phyloP scores from a whole-genome alignment of 2,797 vertebrate genomes.

The Rhinichthys osculus region DNA sequence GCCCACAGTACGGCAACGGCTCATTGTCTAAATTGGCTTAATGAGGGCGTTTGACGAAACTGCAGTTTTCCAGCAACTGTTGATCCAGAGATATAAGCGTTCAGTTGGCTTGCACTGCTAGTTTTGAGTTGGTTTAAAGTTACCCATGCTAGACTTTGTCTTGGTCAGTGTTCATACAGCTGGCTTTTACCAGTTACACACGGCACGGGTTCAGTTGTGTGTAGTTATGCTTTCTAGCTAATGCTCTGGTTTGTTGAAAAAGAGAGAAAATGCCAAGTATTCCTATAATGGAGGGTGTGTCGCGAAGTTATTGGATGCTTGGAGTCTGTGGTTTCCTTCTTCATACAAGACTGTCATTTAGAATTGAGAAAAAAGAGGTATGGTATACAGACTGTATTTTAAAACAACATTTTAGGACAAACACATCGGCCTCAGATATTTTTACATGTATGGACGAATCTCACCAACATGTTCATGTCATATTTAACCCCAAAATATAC shows the following conservation, averaged over 20 bases:
- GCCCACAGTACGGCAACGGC: conserved; percentile 8
- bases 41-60: conserved; percentile 19
- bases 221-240: neutral
- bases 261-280: conserved; percentile 29
- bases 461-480: neutral
- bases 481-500: neutral
- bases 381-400: neutral
- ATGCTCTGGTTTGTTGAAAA: conserved; percentile 23
- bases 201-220: neutral
- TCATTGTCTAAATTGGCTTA: conserved; percentile 28
- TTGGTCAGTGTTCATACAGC: neutral
- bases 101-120: neutral
- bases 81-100: neutral
- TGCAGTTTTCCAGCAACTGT: neutral
- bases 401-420: neutral
- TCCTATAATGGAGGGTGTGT: conserved; percentile 48
- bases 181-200: neutral
- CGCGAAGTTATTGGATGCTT: conserved; percentile 19
- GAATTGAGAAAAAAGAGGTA: neutral
- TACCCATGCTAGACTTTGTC: neutral
- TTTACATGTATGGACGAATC: neutral
- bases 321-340: conserved; percentile 40
- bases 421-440: neutral
- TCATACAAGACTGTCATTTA: conserved; percentile 31
- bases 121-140: neutral